Evolutionary conservation across 1,140 invertebrate species (phyloP).

Genomic region (Latrodectus geometricus): DNA sequence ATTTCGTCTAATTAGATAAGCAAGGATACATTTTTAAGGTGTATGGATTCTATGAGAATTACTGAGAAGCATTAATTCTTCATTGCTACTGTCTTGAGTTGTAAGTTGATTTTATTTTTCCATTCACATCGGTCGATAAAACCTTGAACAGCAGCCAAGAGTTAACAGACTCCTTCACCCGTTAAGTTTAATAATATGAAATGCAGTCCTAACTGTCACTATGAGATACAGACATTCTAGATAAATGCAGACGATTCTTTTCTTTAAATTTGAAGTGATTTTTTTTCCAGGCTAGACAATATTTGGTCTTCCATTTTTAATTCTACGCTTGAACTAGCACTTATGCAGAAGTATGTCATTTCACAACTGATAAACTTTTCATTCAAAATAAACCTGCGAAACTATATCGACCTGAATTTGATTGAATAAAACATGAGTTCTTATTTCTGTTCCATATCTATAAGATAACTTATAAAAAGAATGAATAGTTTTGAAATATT

Average conservation of each 20-base stretch:
- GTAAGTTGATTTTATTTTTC: not conserved
- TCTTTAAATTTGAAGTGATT: not conserved
- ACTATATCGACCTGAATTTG: not conserved
- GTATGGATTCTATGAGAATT: conserved; percentile 26
- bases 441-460: too few species aligned
- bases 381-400: not conserved
- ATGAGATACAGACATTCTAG: conserved; percentile 32
- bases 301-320: not conserved
- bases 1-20: too few species aligned
- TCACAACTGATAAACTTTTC: not conserved
- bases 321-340: not conserved
- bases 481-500: too few species aligned
- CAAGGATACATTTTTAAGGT: not conserved
- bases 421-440: not conserved
- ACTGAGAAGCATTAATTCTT: conserved; percentile 32
- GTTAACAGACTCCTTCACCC: conserved; percentile 39
- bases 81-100: conserved; percentile 5
- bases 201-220: conserved; percentile 34
- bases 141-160: conserved; percentile 47
- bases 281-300: not conserved
- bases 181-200: conserved; percentile 48
- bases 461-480: too few species aligned
- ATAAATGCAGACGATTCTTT: conserved; percentile 26
- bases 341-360: not conserved
- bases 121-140: conserved; percentile 47